These are phyloP conservation scores for Leptarthrus brevirostris DNA, from an alignment of 2,888 invertebrate species.

Conservation along the genomic window DNA sequence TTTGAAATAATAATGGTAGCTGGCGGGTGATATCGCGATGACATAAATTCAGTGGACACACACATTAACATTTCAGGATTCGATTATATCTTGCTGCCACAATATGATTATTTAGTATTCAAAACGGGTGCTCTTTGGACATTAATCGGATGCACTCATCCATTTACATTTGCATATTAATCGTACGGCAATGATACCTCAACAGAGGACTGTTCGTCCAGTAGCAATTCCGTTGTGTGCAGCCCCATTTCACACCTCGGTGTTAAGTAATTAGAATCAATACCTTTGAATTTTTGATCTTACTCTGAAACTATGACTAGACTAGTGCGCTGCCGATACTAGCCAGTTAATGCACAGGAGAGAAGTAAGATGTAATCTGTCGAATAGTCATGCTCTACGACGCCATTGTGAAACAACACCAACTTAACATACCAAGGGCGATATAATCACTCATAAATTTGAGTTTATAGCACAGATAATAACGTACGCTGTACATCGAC, in stretches of 20 bases:
- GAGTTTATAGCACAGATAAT: conserved; percentile 10
- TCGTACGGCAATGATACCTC: conserved; percentile 20
- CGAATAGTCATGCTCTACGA: no score
- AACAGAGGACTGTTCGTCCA: background rate
- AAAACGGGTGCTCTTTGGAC: conserved; percentile 24
- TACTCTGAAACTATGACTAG: no score
- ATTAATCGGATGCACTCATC: conserved; percentile 40
- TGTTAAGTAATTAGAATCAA: conserved; percentile 34
- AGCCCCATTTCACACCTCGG: conserved; percentile 9
- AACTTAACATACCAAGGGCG: no score
- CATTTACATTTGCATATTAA: conserved; percentile 30
- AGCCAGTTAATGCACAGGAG: no score
- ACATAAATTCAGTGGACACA: conserved; percentile 23
- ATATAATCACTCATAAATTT: conserved; percentile 36
- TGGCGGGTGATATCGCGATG: conserved; percentile 24
- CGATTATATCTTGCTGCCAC: conserved; percentile 21
- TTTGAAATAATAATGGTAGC: conserved; percentile 15
- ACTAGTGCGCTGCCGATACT: no score
- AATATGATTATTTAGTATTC: conserved; percentile 30
- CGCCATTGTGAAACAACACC: no score
- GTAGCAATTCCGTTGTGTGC: no score
- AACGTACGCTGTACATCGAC: conserved; percentile 7
- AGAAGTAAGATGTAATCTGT: no score
- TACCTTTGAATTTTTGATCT: no score
- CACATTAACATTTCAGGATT: conserved; percentile 39